Evolutionary conservation across 2,888 invertebrate species (phyloP), one percentile per base, ranked within the genome.

Genomic region (Crocallis elinguaria): DNA sequence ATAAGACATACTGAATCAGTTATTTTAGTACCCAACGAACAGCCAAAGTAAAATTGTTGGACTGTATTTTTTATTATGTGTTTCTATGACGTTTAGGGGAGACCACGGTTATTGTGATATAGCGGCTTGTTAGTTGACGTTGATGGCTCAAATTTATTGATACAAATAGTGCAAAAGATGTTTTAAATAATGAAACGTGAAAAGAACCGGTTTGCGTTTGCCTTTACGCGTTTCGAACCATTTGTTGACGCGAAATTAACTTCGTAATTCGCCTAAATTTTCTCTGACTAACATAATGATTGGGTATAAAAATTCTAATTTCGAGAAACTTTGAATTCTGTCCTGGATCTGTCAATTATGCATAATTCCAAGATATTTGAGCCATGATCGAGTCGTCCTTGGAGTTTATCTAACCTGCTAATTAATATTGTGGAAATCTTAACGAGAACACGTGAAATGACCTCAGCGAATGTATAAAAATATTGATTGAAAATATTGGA

Each of bases 11-110:
- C 25, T 9, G 5, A 23, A 8, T 25, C 25, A 1, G 25, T 25
- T 4, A 25, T 25, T 8, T 25, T 7, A 7, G 23, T 23, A 6
- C 23, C 7, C n/a, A n/a, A 25, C 23, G 8, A 23, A 23, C 23
- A n/a, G 25, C 16, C 45, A 33, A 41, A 51, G 17, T 52, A 23
- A 32, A 52, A 36, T 46, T 30, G 45, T 17, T 9, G 14, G 39
- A 17, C 12, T 33, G 27, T 35, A 21, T 41, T 25, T 19, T n/a
- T n/a, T n/a, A n/a, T n/a, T 37, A 36, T 73, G 61, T 67, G 77
- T 81, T 82, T 82, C 82, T 82, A 82, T 82, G 82, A 76, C 82
- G 82, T 82, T 79, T 70, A 65, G 60, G 63, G 59, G 67, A 57
- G 66, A 64, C 63, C 62, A 67, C 60, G 69, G 66, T 63, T 63